Evolutionary conservation across 2,113 vertebrate genomes (phyloP).

Genomic region (Sorex fumeus): DNA sequence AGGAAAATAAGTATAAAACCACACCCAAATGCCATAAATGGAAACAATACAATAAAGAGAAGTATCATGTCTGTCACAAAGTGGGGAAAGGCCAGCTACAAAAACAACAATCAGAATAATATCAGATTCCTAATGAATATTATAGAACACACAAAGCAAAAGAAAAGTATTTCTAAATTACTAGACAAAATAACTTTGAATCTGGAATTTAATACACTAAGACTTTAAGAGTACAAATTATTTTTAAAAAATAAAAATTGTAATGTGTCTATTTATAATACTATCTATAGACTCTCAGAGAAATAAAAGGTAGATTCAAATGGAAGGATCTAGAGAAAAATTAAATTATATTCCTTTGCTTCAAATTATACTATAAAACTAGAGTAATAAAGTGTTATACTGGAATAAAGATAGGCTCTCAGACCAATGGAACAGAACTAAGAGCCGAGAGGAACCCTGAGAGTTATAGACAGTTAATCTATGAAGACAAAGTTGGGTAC

Average conservation of each 20-base stretch:
- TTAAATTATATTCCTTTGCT: too few species aligned
- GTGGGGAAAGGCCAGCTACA: constrained; percentile 2
- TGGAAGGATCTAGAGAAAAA: background rate
- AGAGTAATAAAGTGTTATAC: too few species aligned
- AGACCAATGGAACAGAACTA: too few species aligned
- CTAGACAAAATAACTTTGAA: constrained; percentile 25
- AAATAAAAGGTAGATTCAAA: background rate
- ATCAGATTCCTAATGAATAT: background rate
- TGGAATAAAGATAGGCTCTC: too few species aligned
- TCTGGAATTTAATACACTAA: too few species aligned
- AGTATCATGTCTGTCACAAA: background rate
- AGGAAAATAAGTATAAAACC: constrained; percentile 35
- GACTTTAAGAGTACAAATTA: background rate
- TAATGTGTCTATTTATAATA: background rate
- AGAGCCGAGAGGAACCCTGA: too few species aligned
- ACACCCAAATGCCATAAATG: constrained; percentile 4
- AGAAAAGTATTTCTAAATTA: constrained; percentile 6
- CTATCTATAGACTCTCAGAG: background rate
- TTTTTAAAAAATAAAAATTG: too few species aligned
- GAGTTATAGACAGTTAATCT: too few species aligned
- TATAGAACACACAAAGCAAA: constrained; percentile 35
- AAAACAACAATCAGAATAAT: constrained; percentile 24
- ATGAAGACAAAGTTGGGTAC: too few species aligned
- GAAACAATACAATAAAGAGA: background rate
- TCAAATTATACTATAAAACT: too few species aligned